Evolutionary conservation across 2,888 invertebrate species (phyloP).

Genomic region (Catocala sponsa): DNA sequence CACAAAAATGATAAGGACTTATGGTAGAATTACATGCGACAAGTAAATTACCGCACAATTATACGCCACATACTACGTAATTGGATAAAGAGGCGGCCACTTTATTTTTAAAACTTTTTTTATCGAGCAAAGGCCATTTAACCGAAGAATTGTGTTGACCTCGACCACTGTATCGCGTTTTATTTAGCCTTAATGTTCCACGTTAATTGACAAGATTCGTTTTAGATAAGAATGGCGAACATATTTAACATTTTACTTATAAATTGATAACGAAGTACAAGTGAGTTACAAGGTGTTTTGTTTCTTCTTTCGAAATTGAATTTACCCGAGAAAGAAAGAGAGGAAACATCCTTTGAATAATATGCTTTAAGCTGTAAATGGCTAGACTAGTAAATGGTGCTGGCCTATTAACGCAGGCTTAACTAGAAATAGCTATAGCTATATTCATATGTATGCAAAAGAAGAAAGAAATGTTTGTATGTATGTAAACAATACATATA

Average conservation of each 20-base stretch:
- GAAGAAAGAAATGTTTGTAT: too few species aligned
- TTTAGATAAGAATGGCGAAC: constrained; percentile 7
- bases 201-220: constrained; percentile 11
- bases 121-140: constrained; percentile 23
- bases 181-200: neutral
- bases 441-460: too few species aligned
- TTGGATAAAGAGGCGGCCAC: constrained; percentile 58
- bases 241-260: neutral
- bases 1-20: constrained; percentile 31
- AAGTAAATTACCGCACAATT: constrained; percentile 65
- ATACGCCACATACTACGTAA: constrained; percentile 55
- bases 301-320: neutral
- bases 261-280: too few species aligned
- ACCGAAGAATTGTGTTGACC: constrained; percentile 33
- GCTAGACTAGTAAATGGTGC: too few species aligned
- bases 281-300: neutral
- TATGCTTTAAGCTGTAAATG: neutral
- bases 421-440: too few species aligned
- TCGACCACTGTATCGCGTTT: constrained; percentile 4
- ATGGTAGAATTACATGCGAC: constrained; percentile 59
- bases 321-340: neutral
- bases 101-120: constrained; percentile 33
- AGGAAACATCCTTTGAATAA: neutral
- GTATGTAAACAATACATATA: too few species aligned
- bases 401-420: too few species aligned